phyloP scores from a whole-genome alignment of 2,888 invertebrate genomes.

The Cosmia trapezina region DNA sequence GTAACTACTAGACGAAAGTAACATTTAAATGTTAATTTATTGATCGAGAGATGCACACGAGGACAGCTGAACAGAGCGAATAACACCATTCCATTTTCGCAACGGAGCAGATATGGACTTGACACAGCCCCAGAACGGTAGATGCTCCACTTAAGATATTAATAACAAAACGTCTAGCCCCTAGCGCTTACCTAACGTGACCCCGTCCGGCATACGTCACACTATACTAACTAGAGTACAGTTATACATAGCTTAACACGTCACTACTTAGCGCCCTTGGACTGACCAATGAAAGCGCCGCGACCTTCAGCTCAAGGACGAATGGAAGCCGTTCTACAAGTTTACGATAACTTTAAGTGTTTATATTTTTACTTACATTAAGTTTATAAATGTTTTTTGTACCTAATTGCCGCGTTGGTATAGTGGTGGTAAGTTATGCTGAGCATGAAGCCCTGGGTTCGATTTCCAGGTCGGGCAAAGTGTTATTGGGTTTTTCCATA shows the following conservation, averaged over 20 bases:
- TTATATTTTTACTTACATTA: slow-evolving; percentile 31
- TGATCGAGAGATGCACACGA: not conserved
- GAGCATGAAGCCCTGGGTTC: not conserved
- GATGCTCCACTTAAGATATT: slow-evolving; percentile 39
- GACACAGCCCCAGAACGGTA: not conserved
- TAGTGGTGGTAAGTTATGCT: not conserved
- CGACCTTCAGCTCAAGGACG: slow-evolving; percentile 60
- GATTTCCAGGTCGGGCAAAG: not conserved
- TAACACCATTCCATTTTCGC: not conserved
- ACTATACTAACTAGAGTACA: slow-evolving; percentile 18
- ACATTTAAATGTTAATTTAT: slow-evolving; percentile 1
- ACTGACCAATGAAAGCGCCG: slow-evolving; percentile 57
- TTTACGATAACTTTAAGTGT: slow-evolving; percentile 49
- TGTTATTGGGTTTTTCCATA: not conserved
- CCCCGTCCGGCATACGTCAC: slow-evolving; percentile 40
- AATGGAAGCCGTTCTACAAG: slow-evolving; percentile 39
- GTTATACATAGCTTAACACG: slow-evolving; percentile 20
- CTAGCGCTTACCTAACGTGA: slow-evolving; percentile 7
- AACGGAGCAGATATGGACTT: slow-evolving; percentile 3
- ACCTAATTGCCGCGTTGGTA: not conserved
- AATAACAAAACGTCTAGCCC: slow-evolving; percentile 34
- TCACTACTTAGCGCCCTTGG: slow-evolving; percentile 53
- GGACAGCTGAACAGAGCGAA: not conserved
- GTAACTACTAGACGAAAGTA: not conserved
- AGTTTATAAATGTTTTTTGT: not conserved